Evolutionary conservation across 2,888 invertebrate genomes (phyloP), one percentile per base, ranked within the genome.

Genomic region (Clistopyga incitator): DNA sequence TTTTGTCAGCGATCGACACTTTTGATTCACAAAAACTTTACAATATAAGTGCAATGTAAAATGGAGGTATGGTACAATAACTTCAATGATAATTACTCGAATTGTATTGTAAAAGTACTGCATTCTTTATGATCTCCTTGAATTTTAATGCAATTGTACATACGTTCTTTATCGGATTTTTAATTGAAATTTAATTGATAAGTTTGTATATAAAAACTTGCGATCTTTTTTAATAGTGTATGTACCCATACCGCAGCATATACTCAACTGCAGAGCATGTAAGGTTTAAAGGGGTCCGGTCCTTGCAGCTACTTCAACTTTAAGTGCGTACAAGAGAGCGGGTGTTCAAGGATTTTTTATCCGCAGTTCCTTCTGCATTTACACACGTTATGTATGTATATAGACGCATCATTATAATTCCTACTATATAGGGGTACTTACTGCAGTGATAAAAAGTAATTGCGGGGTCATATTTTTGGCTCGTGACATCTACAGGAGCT

Each of bases 281-380:
- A 29, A 29, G 29, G 3, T 29, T 18, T n/a, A 13, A 56, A 29
- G 72, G 29, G 59, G 72, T 59, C 72, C 59, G 42, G 25, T 72
- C 59, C 38, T 59, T 15, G 72, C 23, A 56, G 45, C 45, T 47
- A 56, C 72, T 72, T 45, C n/a, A 38, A n/a, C 72, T 50, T 59
- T 34, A 45, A 72, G 72, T 47, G 52, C n/a, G 68, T 50, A n/a
- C 25, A 47, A 6, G 2, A 67, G 67, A 10, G 15, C 29, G n/a
- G 13, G 29, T 29, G n/a, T 18, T 29, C 52, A 29, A 68, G 52
- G 29, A 34, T 29, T 65, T 47, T 67, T 67, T 47, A 23, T n/a
- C 47, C 50, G n/a, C n/a, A 15, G 50, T 50, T 11, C 4, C 8
- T 34, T 50, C 50, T 38, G 38, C 68, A 52, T 52, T 47, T 20